Evolutionary conservation across 2,888 invertebrate genomes (phyloP).

Genomic region (Nemapogon koenigi): DNA sequence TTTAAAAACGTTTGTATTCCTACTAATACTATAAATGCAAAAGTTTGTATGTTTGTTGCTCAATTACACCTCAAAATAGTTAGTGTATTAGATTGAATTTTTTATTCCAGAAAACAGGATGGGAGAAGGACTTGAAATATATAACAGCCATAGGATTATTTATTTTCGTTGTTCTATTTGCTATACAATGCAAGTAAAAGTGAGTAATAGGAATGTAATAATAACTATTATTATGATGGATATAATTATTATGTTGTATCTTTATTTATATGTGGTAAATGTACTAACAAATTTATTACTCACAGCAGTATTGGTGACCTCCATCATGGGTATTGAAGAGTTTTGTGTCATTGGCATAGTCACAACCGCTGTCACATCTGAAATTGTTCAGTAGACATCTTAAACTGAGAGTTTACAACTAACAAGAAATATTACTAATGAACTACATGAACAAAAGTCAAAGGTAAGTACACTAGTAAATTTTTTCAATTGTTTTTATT

Average conservation of each 20-base stretch:
- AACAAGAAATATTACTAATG: too few relatives aligned
- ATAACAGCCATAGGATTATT: not conserved
- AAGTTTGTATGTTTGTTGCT: too few relatives aligned
- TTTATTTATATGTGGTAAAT: not conserved
- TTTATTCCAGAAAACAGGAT: not conserved
- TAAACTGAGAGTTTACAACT: too few relatives aligned
- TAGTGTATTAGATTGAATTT: too few relatives aligned
- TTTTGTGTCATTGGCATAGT: conserved; percentile 56
- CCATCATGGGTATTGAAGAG: conserved; percentile 55
- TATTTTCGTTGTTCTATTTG: not conserved
- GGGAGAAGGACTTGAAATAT: not conserved
- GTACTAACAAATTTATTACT: conserved; percentile 21
- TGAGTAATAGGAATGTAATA: not conserved
- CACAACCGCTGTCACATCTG: conserved; percentile 57
- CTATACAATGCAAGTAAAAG: not conserved
- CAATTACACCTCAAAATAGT: too few relatives aligned
- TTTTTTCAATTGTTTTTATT: too few relatives aligned
- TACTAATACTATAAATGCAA: too few relatives aligned
- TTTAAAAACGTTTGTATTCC: too few relatives aligned
- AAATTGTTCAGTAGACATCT: too few relatives aligned
- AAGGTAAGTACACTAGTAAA: too few relatives aligned
- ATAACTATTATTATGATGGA: not conserved
- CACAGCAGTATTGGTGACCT: conserved; percentile 55
- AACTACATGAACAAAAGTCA: too few relatives aligned
- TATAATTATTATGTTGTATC: not conserved